Percentiles rank a stretch among this genome's conserved stretches.
These are phyloP conservation scores for Lochmaea capreae DNA, from an alignment of 2,888 invertebrate species.

Conservation along the genomic window DNA sequence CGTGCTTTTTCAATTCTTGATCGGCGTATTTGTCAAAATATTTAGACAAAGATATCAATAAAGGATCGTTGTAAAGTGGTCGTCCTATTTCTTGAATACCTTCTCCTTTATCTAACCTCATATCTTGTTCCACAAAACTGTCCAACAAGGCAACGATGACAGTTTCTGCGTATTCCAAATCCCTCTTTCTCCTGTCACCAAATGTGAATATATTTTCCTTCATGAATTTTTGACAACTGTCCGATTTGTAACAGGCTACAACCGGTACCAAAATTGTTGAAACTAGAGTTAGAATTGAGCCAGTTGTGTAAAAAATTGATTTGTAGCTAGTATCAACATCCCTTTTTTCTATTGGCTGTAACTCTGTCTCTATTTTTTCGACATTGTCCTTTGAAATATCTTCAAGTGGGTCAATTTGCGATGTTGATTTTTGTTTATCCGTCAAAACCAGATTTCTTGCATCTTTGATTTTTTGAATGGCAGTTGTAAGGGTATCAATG, in stretches of 20 bases:
- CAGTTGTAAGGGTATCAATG: not conserved
- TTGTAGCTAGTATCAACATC: conserved; percentile 4
- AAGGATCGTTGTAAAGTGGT: conserved; percentile 26
- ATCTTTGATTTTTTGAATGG: not conserved
- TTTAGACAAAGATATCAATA: conserved; percentile 35
- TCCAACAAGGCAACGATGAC: conserved; percentile 34
- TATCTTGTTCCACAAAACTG: conserved; percentile 38
- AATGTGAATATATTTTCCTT: conserved; percentile 12
- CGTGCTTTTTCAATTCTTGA: conserved; percentile 34
- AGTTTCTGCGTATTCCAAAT: conserved; percentile 35
- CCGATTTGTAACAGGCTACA: conserved; percentile 23
- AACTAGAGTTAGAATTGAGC: conserved; percentile 18
- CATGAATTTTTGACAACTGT: conserved; percentile 22
- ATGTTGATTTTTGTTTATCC: not conserved
- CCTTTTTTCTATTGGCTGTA: not conserved
- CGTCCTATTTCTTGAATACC: conserved; percentile 25
- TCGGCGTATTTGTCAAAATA: conserved; percentile 43
- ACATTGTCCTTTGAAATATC: not conserved
- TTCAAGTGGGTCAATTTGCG: not conserved
- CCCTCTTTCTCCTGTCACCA: conserved; percentile 31
- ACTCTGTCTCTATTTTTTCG: conserved; percentile 1
- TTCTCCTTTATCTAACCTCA: not conserved
- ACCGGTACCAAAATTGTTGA: conserved; percentile 20
- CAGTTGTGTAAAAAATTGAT: conserved; percentile 11
- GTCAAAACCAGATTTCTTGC: not conserved